These are phyloP conservation scores for Leptothorax acervorum DNA, from an alignment of 2,888 invertebrate species.

Conservation along the genomic window DNA sequence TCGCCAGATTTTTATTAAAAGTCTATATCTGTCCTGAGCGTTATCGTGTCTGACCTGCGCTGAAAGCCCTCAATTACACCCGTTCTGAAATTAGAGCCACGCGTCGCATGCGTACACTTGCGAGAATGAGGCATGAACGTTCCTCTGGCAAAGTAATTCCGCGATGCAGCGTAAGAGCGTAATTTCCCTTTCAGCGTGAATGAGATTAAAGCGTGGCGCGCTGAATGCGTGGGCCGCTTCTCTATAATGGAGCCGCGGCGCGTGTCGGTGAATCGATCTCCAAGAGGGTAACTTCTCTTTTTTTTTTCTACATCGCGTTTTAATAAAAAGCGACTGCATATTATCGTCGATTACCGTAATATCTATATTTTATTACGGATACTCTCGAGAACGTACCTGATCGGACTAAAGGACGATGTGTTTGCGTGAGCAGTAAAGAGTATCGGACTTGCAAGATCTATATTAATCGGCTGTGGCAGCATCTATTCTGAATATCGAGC, in stretches of 20 bases:
- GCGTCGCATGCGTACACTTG: slow-evolving; percentile 35
- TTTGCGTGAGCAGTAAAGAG: slow-evolving; percentile 39
- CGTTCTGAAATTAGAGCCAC: slow-evolving; percentile 46
- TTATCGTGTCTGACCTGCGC: slow-evolving; percentile 20
- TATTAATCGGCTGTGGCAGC: slow-evolving; percentile 33
- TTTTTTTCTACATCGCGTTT: slow-evolving; percentile 32
- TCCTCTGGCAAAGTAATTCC: slow-evolving; percentile 54
- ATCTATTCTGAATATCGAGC: slow-evolving; percentile 38
- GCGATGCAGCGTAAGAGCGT: slow-evolving; percentile 56
- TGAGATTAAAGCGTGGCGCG: slow-evolving; percentile 60
- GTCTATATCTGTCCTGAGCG: not conserved
- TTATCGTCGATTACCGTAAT: slow-evolving; percentile 36
- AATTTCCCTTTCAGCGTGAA: slow-evolving; percentile 72
- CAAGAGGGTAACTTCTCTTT: slow-evolving; percentile 34
- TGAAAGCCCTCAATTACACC: slow-evolving; percentile 12
- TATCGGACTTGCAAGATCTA: slow-evolving; percentile 40
- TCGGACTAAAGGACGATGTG: slow-evolving; percentile 16
- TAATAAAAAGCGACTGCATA: slow-evolving; percentile 35
- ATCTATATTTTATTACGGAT: slow-evolving; percentile 37
- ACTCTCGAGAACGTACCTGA: slow-evolving; percentile 16
- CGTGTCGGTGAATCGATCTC: slow-evolving; percentile 58
- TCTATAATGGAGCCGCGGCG: slow-evolving; percentile 67
- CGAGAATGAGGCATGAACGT: slow-evolving; percentile 34
- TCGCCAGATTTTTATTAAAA: slow-evolving; percentile 22
- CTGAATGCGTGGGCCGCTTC: slow-evolving; percentile 65